These are phyloP conservation scores for Python bivittatus DNA, from an alignment of 2,113 vertebrate genomes.

Conservation along the genomic window DNA sequence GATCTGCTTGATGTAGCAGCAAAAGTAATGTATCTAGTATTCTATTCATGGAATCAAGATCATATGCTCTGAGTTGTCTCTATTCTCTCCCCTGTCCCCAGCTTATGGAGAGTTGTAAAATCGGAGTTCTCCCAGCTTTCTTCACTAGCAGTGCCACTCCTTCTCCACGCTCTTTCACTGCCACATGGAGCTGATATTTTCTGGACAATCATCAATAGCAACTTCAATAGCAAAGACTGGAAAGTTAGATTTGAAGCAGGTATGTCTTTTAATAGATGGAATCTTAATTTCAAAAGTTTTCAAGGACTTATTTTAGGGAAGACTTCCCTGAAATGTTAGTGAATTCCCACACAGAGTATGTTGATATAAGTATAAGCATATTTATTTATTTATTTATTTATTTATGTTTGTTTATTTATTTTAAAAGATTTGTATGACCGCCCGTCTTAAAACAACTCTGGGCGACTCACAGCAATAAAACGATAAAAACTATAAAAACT, in stretches of 20 bases:
- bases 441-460: neutral
- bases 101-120: slow-evolving; percentile 95
- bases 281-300: slow-evolving; percentile 18
- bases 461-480: neutral
- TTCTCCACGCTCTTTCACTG: slow-evolving; percentile 93
- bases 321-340: neutral
- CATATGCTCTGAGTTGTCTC: slow-evolving; percentile 26
- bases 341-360: neutral
- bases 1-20: neutral
- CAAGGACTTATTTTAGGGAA: neutral
- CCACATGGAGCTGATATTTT: slow-evolving; percentile 96
- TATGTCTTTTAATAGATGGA: slow-evolving; percentile 56
- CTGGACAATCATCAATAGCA: slow-evolving; percentile 95
- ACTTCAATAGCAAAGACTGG: slow-evolving; percentile 98
- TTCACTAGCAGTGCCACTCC: slow-evolving; percentile 91
- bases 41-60: neutral
- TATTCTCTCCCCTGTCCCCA: slow-evolving; percentile 48
- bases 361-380: neutral
- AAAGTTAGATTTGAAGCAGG: slow-evolving; percentile 99
- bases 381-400: too few relatives aligned
- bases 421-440: neutral
- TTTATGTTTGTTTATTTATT: neutral
- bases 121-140: slow-evolving; percentile 97
- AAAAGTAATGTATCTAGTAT: neutral
- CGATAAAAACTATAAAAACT: too few relatives aligned